Percentiles rank a stretch among this genome's conserved stretches.
phyloP scores from a whole-genome alignment of 2,888 invertebrate genomes.

The Poecilobothrus nobilitatus region DNA sequence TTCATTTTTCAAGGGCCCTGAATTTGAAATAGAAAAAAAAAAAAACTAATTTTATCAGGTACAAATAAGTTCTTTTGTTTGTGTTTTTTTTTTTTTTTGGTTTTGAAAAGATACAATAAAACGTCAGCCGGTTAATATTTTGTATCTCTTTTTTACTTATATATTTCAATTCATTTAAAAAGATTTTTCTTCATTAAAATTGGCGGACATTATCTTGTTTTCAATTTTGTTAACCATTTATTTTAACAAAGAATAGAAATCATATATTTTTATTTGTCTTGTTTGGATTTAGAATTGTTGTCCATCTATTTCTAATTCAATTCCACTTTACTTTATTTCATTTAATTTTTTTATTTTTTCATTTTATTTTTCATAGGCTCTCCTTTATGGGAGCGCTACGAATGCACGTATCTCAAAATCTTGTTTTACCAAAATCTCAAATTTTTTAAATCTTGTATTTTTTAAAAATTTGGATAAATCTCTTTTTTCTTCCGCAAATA shows the following conservation, averaged over 20 bases:
- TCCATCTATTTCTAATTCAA: not conserved
- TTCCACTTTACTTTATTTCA: not conserved
- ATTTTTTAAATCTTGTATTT: too few relatives aligned
- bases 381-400: too few relatives aligned
- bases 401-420: too few relatives aligned
- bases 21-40: too few relatives aligned
- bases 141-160: too few relatives aligned
- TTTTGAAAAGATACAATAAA: not conserved
- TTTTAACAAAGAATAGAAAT: not conserved
- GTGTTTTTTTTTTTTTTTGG: not conserved
- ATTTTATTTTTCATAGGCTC: not conserved
- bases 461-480: too few relatives aligned
- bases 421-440: too few relatives aligned
- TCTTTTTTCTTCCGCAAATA: too few relatives aligned
- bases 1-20: too few relatives aligned
- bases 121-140: not conserved
- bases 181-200: not conserved
- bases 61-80: not conserved
- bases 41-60: not conserved
- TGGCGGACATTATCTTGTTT: not conserved
- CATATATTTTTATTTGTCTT: not conserved
- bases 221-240: conserved; percentile 1
- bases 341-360: not conserved
- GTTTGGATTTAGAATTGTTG: not conserved
- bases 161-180: too few relatives aligned